Conservation (phyloP, 2,888 invertebrate genomes). For the Lithophane semibrunnea region DNA sequence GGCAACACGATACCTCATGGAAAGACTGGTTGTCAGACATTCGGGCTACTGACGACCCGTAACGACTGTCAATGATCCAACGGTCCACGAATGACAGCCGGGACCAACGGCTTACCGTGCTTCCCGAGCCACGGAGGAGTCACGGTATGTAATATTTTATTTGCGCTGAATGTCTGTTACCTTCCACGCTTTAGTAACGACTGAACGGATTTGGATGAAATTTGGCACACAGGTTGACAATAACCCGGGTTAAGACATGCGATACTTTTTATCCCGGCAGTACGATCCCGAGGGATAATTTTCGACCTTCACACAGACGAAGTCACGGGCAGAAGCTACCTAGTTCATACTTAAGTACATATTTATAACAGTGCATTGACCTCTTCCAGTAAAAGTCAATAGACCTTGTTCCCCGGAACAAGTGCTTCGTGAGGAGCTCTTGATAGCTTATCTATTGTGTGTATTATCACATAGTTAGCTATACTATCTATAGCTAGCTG, state of each 20-base stretch:
- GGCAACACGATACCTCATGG: not conserved
- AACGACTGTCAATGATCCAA: not conserved
- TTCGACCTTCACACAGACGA: not conserved
- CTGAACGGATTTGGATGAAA: not conserved
- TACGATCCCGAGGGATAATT: not conserved
- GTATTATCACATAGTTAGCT: not conserved
- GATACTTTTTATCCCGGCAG: too few relatives aligned
- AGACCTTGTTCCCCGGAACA: not conserved
- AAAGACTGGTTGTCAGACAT: not conserved
- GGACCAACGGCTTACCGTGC: not conserved
- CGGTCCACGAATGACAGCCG: not conserved
- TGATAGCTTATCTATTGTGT: not conserved
- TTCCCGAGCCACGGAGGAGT: too few relatives aligned
- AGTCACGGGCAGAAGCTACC: not conserved
- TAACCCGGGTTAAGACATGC: too few relatives aligned
- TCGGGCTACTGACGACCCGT: not conserved
- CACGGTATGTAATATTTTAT: too few relatives aligned
- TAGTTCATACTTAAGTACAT: not conserved
- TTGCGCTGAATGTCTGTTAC: not conserved
- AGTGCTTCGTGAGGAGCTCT: not conserved
- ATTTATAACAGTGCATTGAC: not conserved
- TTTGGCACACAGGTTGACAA: not conserved
- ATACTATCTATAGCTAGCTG: not conserved
- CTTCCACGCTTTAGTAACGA: not conserved
- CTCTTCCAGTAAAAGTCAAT: not conserved